These are phyloP conservation scores for Perccottus glenii DNA, from an alignment of 2,113 vertebrate genomes.

Conservation along the genomic window DNA sequence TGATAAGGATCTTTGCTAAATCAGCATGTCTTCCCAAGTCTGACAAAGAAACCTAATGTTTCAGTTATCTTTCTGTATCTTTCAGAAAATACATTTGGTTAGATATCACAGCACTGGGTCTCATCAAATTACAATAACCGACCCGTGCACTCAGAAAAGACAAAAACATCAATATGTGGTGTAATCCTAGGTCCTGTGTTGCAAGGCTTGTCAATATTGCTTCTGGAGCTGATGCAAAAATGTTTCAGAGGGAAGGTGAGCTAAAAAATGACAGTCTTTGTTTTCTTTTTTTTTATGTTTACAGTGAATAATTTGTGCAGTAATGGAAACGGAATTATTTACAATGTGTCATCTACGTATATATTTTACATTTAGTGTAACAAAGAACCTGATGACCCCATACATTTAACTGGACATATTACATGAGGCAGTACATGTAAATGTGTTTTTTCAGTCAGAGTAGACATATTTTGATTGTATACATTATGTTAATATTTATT, in stretches of 20 bases:
- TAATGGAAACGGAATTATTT: background rate
- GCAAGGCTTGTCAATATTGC: constrained; percentile 66
- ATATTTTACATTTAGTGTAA: too few relatives aligned
- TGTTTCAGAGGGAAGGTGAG: constrained; percentile 59
- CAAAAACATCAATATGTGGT: constrained; percentile 72
- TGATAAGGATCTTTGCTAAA: constrained; percentile 20
- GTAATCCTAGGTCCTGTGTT: constrained; percentile 65
- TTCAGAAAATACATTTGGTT: constrained; percentile 45
- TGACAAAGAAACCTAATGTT: constrained; percentile 56
- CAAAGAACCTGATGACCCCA: too few relatives aligned
- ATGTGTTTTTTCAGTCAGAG: too few relatives aligned
- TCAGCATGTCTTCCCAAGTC: constrained; percentile 49
- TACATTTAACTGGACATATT: too few relatives aligned
- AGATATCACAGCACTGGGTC: constrained; percentile 47
- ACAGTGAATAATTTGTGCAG: background rate
- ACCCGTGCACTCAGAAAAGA: constrained; percentile 52
- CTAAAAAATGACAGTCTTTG: constrained; percentile 40
- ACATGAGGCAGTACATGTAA: too few relatives aligned
- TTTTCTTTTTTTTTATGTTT: constrained; percentile 8
- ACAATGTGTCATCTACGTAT: background rate
- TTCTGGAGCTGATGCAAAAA: constrained; percentile 64
- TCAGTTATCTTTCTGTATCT: constrained; percentile 49
- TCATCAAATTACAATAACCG: constrained; percentile 67
- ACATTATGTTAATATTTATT: too few relatives aligned
- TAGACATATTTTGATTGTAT: too few relatives aligned